Base-by-base conservation (phyloP, 2,888 invertebrate species). In the Caenorhabditis angaria region DNA sequence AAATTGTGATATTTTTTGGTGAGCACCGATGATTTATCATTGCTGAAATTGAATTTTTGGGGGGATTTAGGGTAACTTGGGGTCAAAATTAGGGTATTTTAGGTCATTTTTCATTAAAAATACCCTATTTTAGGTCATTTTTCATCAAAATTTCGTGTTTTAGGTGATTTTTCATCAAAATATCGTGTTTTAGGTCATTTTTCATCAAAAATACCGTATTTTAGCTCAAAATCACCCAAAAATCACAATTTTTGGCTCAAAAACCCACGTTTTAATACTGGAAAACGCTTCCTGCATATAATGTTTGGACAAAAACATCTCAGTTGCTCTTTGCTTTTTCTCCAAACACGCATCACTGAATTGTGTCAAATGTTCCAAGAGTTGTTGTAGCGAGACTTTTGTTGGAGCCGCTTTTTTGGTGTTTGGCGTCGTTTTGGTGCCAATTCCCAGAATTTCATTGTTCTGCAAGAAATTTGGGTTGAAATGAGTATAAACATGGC, bases 351-450 rank as follows among this genome's bases (percentile, higher is more conserved):
- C 87, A 67, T 88, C 88, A 87, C 95, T 90, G 90, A 95, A 91
- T 89, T 93, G 93, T 88, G 97, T 96, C 87, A 97, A 91, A 89
- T 97, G 97, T 68, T 93, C 92, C 83, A 97, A 62, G n/a, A 79
- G 56, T 51, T 73, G 73, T 54, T 73, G 73, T 14, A 73, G 60
- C 6, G 68, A 65, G 27, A 73, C 28, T 48, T 73, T 73, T 1
- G 25, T 12, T 0, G 57, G 55, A n/a, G 55, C 27, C n/a, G 61
- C 65, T 14, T 69, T 68, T 14, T 67, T 67, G 0, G 29, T 20
- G 0, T 10, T 18, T 2, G 22, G 20, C 20, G n/a, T 24, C 10
- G 47, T 1, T 35, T 61, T 50, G 3, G 48, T 48, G 1, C 32
- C 35, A 18, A 73, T 22, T 6, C 73, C 73, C 18, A 68, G 5